A percentile compares a stretch with the other conserved stretches of the same genome.
These are phyloP conservation scores for Eledone cirrhosa DNA, from an alignment of 2,888 invertebrate genomes.

Conservation along the genomic window DNA sequence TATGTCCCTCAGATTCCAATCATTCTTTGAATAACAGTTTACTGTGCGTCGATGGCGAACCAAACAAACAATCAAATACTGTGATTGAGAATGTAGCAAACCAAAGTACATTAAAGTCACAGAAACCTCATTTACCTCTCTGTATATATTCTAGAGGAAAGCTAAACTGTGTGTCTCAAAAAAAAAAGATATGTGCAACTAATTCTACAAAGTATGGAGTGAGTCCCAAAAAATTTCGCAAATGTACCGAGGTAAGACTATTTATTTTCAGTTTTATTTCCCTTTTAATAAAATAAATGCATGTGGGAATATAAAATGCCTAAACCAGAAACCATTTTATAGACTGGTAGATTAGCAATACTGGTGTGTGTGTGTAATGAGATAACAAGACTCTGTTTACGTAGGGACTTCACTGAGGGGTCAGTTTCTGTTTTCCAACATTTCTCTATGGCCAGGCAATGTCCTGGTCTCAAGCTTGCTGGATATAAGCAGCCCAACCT, in stretches of 20 bases:
- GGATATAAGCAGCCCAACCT: too few species aligned
- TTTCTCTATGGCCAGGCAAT: too few species aligned
- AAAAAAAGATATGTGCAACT: conserved; percentile 17
- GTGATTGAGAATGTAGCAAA: not conserved
- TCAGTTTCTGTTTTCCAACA: too few species aligned
- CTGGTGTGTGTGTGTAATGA: too few species aligned
- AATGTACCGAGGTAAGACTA: conserved; percentile 51
- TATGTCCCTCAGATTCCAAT: not conserved
- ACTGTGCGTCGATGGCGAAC: not conserved
- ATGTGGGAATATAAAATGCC: too few species aligned
- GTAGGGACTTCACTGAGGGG: too few species aligned
- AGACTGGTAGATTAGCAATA: too few species aligned
- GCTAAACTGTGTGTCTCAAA: not conserved
- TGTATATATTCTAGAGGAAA: conserved; percentile 25
- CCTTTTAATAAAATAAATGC: not conserved
- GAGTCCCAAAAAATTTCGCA: conserved; percentile 53
- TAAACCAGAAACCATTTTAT: too few species aligned
- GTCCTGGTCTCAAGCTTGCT: too few species aligned
- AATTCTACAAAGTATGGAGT: conserved; percentile 44
- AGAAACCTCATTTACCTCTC: conserved; percentile 44
- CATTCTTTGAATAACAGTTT: not conserved
- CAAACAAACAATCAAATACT: not conserved
- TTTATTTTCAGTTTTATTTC: not conserved
- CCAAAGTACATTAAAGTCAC: conserved; percentile 34
- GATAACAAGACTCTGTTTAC: too few species aligned